These are phyloP conservation scores for Drosophila sordidula DNA, from an alignment of 2,888 invertebrate species.

Conservation along the genomic window DNA sequence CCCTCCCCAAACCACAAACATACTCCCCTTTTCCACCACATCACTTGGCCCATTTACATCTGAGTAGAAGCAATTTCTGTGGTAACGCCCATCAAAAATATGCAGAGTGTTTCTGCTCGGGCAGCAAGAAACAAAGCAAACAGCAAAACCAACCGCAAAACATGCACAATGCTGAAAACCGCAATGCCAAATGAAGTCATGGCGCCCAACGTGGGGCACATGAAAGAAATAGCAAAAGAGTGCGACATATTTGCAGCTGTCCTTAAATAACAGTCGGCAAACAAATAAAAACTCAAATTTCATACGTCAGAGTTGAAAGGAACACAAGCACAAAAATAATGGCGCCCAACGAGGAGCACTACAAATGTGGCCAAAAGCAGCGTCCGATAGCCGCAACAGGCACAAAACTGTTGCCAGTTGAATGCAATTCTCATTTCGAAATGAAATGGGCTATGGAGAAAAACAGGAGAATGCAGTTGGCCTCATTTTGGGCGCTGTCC, in stretches of 20 bases:
- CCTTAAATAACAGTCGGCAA: background rate
- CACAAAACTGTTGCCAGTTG: constrained; percentile 8
- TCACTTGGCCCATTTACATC: constrained; percentile 47
- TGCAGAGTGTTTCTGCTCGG: constrained; percentile 17
- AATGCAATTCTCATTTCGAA: constrained; percentile 21
- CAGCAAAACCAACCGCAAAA: constrained; percentile 30
- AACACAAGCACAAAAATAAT: background rate
- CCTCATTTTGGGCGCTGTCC: constrained; percentile 4
- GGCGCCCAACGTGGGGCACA: constrained; percentile 23
- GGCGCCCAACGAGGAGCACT: constrained; percentile 11
- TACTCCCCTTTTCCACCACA: background rate
- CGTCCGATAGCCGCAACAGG: background rate
- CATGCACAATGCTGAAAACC: constrained; percentile 41
- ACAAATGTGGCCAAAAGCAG: background rate
- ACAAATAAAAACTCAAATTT: background rate
- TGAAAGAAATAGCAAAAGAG: background rate
- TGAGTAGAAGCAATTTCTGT: constrained; percentile 2
- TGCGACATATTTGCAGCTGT: background rate
- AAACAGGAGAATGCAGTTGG: constrained; percentile 21
- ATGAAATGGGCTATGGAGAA: constrained; percentile 8
- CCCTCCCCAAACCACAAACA: too few species aligned
- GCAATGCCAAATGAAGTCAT: constrained; percentile 31
- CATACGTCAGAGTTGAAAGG: background rate
- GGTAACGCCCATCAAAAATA: constrained; percentile 34
- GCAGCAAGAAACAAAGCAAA: constrained; percentile 21